phyloP scores from a whole-genome alignment of 2,888 invertebrate species.

The Podotricha telesiphe region DNA sequence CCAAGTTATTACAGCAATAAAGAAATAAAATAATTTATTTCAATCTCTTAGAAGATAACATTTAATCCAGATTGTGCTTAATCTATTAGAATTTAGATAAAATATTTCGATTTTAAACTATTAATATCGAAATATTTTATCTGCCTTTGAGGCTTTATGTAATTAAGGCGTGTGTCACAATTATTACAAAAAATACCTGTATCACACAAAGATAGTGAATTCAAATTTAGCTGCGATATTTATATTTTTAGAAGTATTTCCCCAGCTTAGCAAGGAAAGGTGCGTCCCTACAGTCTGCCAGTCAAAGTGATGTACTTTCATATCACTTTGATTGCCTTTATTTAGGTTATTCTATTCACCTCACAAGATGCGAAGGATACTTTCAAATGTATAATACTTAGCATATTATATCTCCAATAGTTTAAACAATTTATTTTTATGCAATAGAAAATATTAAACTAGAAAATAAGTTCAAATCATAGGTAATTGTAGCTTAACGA shows the following conservation, averaged over 20 bases:
- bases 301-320: too few species aligned
- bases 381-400: too few species aligned
- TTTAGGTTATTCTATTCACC: neutral
- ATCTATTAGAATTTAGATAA: neutral
- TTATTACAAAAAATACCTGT: neutral
- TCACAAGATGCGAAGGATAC: neutral
- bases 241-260: neutral
- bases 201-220: neutral
- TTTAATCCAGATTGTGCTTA: neutral
- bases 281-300: neutral
- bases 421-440: too few species aligned
- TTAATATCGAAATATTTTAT: too few species aligned
- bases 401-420: too few species aligned
- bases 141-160: neutral
- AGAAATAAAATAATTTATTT: neutral
- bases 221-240: neutral
- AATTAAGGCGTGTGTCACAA: neutral
- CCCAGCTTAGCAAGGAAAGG: neutral
- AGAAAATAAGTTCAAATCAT: too few species aligned
- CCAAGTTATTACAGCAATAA: neutral
- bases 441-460: too few species aligned
- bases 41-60: neutral
- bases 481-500: too few species aligned
- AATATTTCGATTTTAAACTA: slow-evolving; percentile 1
- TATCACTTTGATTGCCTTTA: neutral